Evolutionary conservation across 1,140 invertebrate species (phyloP).

Genomic region (Eriocheir sinensis): DNA sequence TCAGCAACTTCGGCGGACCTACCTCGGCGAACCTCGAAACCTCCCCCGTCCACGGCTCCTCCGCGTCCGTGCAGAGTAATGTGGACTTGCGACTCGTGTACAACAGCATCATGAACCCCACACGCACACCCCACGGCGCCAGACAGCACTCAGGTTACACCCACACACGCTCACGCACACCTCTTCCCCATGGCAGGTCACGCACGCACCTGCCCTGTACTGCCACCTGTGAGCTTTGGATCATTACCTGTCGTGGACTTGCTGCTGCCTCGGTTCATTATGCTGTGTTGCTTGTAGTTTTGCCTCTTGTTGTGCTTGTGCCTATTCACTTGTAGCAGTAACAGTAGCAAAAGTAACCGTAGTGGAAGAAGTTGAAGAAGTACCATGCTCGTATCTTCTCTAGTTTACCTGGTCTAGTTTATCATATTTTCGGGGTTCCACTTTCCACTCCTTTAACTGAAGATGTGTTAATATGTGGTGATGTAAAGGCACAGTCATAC

Average conservation of each 20-base stretch:
- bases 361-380: too few species aligned
- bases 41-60: background rate
- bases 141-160: slow-evolving; percentile 17
- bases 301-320: background rate
- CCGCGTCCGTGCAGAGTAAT: slow-evolving; percentile 42
- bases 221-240: background rate
- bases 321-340: too few species aligned
- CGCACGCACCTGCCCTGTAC: background rate
- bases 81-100: slow-evolving; percentile 45
- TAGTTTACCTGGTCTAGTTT: too few species aligned
- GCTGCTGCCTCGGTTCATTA: background rate
- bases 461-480: too few species aligned
- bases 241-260: background rate
- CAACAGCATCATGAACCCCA: slow-evolving; percentile 14
- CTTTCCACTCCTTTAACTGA: too few species aligned
- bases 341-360: too few species aligned
- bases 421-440: too few species aligned
- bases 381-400: too few species aligned
- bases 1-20: background rate
- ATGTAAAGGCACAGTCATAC: too few species aligned
- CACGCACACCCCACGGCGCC: background rate
- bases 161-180: too few species aligned
- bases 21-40: background rate
- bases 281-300: background rate
- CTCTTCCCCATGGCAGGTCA: background rate